Evolutionary conservation across 2,888 invertebrate genomes (phyloP), one percentile per base, ranked within the genome.

Genomic region (Chalcosyrphus nemorum): DNA sequence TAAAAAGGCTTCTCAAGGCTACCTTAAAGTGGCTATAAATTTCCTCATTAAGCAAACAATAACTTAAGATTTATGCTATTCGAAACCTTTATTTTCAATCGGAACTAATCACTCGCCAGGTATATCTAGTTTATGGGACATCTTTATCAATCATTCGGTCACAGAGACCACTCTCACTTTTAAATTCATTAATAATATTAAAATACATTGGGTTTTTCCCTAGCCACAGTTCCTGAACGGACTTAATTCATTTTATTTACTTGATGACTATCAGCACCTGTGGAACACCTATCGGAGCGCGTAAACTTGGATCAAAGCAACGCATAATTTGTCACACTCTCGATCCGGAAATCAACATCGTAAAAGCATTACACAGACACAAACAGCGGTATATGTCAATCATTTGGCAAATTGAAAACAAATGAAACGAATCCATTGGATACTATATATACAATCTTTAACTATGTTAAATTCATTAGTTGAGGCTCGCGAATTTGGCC

Each of bases 401-500:
- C 29, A 32, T 38, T 32, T 13, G 35, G 38, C 21, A 47, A 35
- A 13, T 35, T 13, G 35, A 65, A 38, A 32, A 35, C 47, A 50
- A 50, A 65, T 50, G 65, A 50, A 65, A 50, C 65, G 19, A 50
- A 65, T 47, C 45, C 35, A 41, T n/a, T 19, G 2, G 1, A n/a
- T 38, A 35, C 35, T 6, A 6, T 29, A 9, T 32, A 3, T 66
- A 38, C n/a, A n/a, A n/a, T n/a, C 35, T 52, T 27, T 9, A 6
- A n/a, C 17, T 50, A 17, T 52, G 52, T 52, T 38, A 63, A 63
- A 72, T 54, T 59, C 38, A 72, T 52, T 35, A 32, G 32, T 24
- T 27, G 21, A 13, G 43, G 38, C 38, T 38, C 13, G 38, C 38
- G 35, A 35, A 35, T 35, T 3, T 35, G 35, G 35, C 32, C 47